These are phyloP conservation scores for Panthera leo DNA, from an alignment of 2,113 vertebrate species.

Conservation along the genomic window DNA sequence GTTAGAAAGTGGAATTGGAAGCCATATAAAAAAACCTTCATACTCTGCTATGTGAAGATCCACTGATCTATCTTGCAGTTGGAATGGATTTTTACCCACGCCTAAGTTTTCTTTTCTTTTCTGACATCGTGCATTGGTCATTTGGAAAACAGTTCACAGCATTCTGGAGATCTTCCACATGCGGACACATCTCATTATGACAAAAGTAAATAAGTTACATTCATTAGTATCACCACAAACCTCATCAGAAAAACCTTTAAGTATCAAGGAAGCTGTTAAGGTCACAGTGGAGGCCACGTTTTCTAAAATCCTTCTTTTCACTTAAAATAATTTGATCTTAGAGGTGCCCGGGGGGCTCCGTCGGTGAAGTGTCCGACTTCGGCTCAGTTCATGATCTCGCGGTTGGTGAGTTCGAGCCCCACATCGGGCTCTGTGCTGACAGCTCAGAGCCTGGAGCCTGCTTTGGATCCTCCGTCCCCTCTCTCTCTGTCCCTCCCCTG, in stretches of 20 bases:
- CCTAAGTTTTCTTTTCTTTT: neutral
- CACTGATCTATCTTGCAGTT: neutral
- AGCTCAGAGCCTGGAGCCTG: no score
- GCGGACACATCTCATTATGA: neutral
- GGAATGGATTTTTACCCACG: neutral
- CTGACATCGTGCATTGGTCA: neutral
- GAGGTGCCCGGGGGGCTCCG: no score
- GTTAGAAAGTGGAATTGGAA: neutral
- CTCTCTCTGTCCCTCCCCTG: no score
- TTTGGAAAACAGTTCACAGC: neutral
- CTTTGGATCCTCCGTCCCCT: no score
- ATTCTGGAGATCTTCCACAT: neutral
- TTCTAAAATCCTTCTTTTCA: conserved; percentile 40
- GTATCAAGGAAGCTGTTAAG: neutral
- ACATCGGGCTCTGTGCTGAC: no score
- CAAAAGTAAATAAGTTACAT: neutral
- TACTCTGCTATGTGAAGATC: neutral
- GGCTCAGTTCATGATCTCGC: no score
- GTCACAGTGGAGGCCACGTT: neutral
- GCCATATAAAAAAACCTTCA: neutral
- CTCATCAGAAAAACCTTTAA: neutral
- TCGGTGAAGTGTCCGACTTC: no score
- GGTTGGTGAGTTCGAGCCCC: no score
- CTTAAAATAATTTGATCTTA: conserved; percentile 13
- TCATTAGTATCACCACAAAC: neutral